Conservation (phyloP, 2,888 invertebrate genomes). For the Mycalesis mineus region DNA sequence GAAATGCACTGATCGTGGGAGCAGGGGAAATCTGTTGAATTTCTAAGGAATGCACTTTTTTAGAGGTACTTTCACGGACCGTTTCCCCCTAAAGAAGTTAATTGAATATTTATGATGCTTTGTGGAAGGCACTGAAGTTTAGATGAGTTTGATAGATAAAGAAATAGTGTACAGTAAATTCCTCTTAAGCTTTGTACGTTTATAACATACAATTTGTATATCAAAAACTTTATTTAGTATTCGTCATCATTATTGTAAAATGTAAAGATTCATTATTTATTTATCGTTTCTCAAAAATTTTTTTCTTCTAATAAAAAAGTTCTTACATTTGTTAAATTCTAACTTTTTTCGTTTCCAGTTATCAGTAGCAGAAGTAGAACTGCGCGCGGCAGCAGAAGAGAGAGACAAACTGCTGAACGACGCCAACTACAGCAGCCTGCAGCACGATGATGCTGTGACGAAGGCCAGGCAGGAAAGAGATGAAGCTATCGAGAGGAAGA, state of each 20-base stretch:
- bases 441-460: constrained; percentile 88
- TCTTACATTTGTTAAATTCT: not conserved
- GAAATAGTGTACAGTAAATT: no score
- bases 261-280: no score
- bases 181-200: no score
- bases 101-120: not conserved
- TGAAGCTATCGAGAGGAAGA: constrained; percentile 81
- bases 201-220: no score
- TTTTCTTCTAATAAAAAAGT: no score
- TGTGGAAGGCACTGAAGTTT: not conserved
- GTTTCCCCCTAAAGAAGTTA: not conserved
- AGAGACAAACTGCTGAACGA: constrained; percentile 88
- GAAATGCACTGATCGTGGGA: constrained; percentile 10
- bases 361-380: constrained; percentile 88
- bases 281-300: no score
- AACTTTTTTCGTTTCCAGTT: constrained; percentile 67
- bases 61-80: not conserved
- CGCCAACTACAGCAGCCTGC: constrained; percentile 83
- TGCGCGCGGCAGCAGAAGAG: constrained; percentile 89
- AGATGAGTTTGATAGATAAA: not conserved
- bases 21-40: constrained; percentile 9
- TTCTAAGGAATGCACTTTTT: not conserved
- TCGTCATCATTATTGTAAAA: no score
- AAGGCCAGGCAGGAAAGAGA: constrained; percentile 90
- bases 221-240: no score